These are phyloP conservation scores for Euwallacea similis DNA, from an alignment of 1,140 invertebrate species.

Conservation along the genomic window DNA sequence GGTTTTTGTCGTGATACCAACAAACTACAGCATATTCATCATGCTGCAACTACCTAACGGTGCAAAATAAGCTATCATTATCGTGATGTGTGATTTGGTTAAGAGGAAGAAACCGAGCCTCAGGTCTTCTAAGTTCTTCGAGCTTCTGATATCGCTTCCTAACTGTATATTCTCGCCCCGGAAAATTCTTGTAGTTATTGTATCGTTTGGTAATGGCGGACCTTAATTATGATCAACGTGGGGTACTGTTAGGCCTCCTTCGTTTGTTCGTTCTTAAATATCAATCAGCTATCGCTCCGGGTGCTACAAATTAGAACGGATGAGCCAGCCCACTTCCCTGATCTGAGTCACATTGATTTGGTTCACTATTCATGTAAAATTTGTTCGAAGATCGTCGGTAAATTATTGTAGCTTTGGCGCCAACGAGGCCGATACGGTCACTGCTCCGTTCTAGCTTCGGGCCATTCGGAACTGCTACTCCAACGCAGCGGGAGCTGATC, in stretches of 20 bases:
- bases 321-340: neutral
- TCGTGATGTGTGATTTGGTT: neutral
- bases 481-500: slow-evolving; percentile 1
- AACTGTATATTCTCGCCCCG: neutral
- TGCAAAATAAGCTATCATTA: slow-evolving; percentile 4
- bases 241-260: neutral
- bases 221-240: neutral
- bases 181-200: slow-evolving; percentile 1
- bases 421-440: slow-evolving; percentile 14
- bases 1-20: too few relatives aligned
- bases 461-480: slow-evolving; percentile 15
- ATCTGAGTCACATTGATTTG: neutral
- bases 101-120: neutral
- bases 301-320: neutral
- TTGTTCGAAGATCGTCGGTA: neutral
- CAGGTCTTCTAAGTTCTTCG: neutral
- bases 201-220: neutral
- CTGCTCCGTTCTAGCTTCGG: slow-evolving; percentile 3
- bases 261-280: neutral
- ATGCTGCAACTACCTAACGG: neutral
- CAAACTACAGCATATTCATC: neutral
- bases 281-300: neutral
- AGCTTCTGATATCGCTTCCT: slow-evolving; percentile 3
- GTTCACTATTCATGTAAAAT: neutral
- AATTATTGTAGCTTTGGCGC: slow-evolving; percentile 6